These are phyloP conservation scores for Linnaemya vulpina DNA, from an alignment of 2,888 invertebrate genomes.

Conservation along the genomic window DNA sequence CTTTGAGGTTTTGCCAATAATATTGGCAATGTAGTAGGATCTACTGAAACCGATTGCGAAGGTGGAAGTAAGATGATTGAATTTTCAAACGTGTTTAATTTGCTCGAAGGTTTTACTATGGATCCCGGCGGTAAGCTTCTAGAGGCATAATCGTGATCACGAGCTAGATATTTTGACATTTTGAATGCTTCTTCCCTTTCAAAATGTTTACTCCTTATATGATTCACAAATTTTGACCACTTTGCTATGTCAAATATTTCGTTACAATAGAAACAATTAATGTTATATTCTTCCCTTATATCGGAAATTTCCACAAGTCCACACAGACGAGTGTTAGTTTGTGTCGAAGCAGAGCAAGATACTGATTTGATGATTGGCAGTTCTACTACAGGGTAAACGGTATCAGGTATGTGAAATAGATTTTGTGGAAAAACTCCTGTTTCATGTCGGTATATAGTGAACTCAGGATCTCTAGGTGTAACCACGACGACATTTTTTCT, in stretches of 20 bases:
- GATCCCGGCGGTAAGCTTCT: background rate
- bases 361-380: conserved; percentile 40
- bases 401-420: conserved; percentile 23
- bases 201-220: conserved; percentile 40
- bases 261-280: conserved; percentile 56
- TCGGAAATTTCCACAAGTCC: conserved; percentile 50
- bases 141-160: conserved; percentile 54
- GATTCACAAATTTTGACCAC: conserved; percentile 42
- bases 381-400: background rate
- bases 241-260: conserved; percentile 47
- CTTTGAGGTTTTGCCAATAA: conserved; percentile 24
- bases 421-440: conserved; percentile 55
- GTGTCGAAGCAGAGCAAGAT: conserved; percentile 36
- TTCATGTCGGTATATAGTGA: conserved; percentile 41
- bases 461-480: conserved; percentile 59
- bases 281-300: conserved; percentile 27
- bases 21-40: background rate
- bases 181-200: conserved; percentile 31
- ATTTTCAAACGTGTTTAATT: background rate
- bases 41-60: background rate
- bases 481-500: conserved; percentile 58
- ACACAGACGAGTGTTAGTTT: conserved; percentile 52
- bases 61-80: background rate
- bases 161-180: background rate
- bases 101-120: background rate